These are phyloP conservation scores for Atta texana DNA, from an alignment of 1,140 invertebrate genomes.

Conservation along the genomic window DNA sequence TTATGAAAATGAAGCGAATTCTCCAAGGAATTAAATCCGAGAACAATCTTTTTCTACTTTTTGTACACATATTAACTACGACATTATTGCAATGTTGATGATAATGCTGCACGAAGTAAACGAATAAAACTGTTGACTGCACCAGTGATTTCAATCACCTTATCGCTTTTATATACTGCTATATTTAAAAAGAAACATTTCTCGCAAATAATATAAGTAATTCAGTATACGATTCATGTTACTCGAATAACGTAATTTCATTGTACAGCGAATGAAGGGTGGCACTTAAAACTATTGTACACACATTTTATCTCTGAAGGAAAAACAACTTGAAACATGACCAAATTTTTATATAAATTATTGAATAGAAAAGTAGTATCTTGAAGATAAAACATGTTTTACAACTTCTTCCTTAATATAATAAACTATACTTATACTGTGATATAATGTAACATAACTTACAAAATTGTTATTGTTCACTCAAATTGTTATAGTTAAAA, in stretches of 20 bases:
- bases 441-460: conserved; percentile 47
- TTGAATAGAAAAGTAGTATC: neutral
- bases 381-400: conserved; percentile 10
- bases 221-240: conserved; percentile 9
- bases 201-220: conserved; percentile 1
- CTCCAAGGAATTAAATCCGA: conserved; percentile 26
- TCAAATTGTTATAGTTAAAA: conserved; percentile 41
- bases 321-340: conserved; percentile 13
- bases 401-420: conserved; percentile 24
- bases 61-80: conserved; percentile 71
- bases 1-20: neutral
- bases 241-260: conserved; percentile 26
- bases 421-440: conserved; percentile 40
- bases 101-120: conserved; percentile 64
- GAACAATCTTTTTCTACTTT: conserved; percentile 74
- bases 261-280: neutral
- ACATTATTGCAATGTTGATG: conserved; percentile 63
- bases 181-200: conserved; percentile 4
- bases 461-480: conserved; percentile 40
- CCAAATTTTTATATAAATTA: conserved; percentile 15
- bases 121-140: conserved; percentile 55
- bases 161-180: conserved; percentile 10
- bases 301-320: neutral
- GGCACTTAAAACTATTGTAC: neutral
- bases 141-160: conserved; percentile 10